Base-by-base conservation (phyloP, 2,888 invertebrate genomes). In the Harpagoxenus sublaevis region DNA sequence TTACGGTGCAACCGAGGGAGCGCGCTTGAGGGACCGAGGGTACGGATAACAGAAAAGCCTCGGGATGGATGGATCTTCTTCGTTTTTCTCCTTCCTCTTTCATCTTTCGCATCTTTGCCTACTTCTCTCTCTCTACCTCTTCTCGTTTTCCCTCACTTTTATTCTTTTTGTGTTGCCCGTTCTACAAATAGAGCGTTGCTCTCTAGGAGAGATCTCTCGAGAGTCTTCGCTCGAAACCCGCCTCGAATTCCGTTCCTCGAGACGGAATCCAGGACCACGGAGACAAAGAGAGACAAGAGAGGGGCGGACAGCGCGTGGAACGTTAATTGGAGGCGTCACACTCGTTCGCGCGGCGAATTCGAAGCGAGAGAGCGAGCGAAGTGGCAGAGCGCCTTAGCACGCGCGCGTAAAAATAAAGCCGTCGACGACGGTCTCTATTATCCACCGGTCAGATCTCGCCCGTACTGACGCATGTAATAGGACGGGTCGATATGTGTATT, bases 251-350 rank as follows among this genome's bases (percentile, higher is more conserved):
- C 63, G 12, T 31, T 39, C 48, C 15, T 65, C 63, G 65, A 45
- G 31, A 62, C 12, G 48, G 35, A 55, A 51, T 68, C 28, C 48
- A 68, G 57, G 18, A 39, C 6, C 39, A n/a, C 42, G 53, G 62
- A 48, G 39, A 51, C 28, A 66, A 42, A 65, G 31, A 53, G 15
- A 62, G 12, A 70, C 3, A 55, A 45, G n/a, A 45, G 60, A 23
- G 23, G 18, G 45, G 35, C 53, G 28, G 42, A 62, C 18, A 28
- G 45, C n/a, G 31, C 53, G 66, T 84, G 35, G 63, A 88, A 66
- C 75, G 63, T 79, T 87, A 74, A 89, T 86, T 84, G 87, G 87
- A 84, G 78, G 83, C 87, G 84, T 90, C 65, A 81, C 62, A 51
- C 23, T 57, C 45, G 53, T 45, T 15, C 71, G 63, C 71, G 63